These are phyloP conservation scores for Hyperopisus bebe DNA, from an alignment of 2,113 vertebrate species.

Conservation along the genomic window DNA sequence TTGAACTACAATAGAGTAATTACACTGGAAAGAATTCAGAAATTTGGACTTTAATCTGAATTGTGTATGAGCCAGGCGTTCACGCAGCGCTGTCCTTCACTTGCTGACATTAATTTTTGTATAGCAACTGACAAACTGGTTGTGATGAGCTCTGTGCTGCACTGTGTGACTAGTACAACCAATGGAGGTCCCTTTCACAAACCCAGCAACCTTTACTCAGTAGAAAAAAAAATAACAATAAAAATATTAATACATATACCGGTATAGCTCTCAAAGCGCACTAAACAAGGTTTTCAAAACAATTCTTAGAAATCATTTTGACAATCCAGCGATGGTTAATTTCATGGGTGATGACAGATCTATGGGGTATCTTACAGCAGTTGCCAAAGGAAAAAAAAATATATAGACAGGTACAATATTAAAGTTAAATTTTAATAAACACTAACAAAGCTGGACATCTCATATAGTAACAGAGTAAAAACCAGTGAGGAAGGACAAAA, in stretches of 20 bases:
- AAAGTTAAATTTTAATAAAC: conserved; percentile 15
- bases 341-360: conserved; percentile 19
- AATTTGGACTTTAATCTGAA: neutral
- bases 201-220: neutral
- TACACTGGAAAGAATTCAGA: neutral
- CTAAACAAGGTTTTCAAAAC: neutral
- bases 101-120: neutral
- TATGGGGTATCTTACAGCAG: conserved; percentile 9
- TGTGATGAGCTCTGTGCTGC: neutral
- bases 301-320: neutral
- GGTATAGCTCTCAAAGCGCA: neutral
- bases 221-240: neutral
- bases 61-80: neutral
- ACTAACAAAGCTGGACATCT: neutral
- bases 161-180: neutral
- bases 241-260: neutral
- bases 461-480: neutral
- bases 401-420: neutral
- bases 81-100: neutral
- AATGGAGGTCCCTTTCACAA: neutral
- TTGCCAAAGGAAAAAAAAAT: neutral
- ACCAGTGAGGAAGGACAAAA: neutral
- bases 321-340: neutral
- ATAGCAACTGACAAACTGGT: neutral
- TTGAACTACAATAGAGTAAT: neutral